Base-by-base conservation (phyloP, 2,888 invertebrate genomes). In the Empis livida region DNA sequence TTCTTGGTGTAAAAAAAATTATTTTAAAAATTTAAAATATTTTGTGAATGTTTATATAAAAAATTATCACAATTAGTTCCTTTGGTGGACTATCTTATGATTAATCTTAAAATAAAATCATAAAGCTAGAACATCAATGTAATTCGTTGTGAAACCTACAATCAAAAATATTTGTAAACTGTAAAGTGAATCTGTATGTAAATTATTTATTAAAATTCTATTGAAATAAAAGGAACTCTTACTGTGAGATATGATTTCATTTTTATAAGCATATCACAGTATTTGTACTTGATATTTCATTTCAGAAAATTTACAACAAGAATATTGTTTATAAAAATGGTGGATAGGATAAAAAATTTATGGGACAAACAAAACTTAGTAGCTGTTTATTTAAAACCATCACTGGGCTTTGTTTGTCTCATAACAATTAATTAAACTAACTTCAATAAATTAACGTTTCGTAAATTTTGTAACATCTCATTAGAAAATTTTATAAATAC, bases 391-490 rank as follows among this genome's bases (percentile, higher is more conserved):
- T 10, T 40, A n/a, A n/a, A 41, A 41, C 13, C 68, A 68, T 69
- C 68, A 69, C 69, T 69, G 68, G 69, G 69, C 68, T 67, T 64
- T 64, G 68, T 69, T 69, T 68, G 64, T 67, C 66, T 61, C 63
- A 67, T 66, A 63, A 59, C 13, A 40, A 20, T 13, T 17, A 17
- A 17, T 9, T 11, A 20, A 20, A 40, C n/a, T n/a, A n/a, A n/a
- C n/a, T n/a, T n/a, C n/a, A n/a, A n/a, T n/a, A n/a, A n/a, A n/a
- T n/a, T n/a, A n/a, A n/a, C n/a, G n/a, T n/a, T n/a, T n/a, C n/a
- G n/a, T n/a, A n/a, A n/a, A n/a, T n/a, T n/a, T n/a, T n/a, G n/a
- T n/a, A n/a, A n/a, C n/a, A n/a, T n/a, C n/a, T n/a, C n/a, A n/a
- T n/a, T n/a, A n/a, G n/a, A n/a, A n/a, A n/a, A n/a, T n/a, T n/a